Conservation (phyloP, 2,797 vertebrate genomes). For the Clarias pachynema region DNA sequence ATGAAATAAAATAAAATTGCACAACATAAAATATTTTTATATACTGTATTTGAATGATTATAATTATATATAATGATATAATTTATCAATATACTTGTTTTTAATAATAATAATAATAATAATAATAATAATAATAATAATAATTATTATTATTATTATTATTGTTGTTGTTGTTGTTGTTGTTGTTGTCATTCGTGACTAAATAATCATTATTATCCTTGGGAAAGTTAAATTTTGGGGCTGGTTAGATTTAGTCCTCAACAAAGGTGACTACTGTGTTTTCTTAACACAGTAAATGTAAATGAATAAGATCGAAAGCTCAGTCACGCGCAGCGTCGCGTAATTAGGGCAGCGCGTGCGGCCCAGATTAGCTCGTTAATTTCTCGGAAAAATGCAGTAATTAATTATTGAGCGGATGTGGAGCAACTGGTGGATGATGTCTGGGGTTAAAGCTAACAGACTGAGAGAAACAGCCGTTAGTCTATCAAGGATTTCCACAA, state of each 20-base stretch:
- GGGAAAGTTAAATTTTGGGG: background rate
- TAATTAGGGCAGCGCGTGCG: conserved; percentile 96
- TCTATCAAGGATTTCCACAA: conserved; percentile 56
- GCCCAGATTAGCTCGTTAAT: conserved; percentile 97
- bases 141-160: background rate
- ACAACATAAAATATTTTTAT: background rate
- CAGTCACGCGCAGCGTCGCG: conserved; percentile 83
- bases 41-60: background rate
- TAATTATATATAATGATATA: background rate
- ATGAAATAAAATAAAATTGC: background rate
- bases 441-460: conserved; percentile 79
- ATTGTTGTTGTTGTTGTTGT: background rate
- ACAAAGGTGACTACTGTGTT: conserved; percentile 75
- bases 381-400: conserved; percentile 93
- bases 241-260: background rate
- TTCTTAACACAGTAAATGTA: conserved; percentile 90
- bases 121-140: background rate
- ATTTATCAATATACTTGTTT: background rate
- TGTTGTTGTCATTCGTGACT: background rate
- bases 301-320: conserved; percentile 84
- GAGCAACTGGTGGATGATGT: conserved; percentile 80
- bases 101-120: too few species aligned
- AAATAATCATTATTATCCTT: background rate
- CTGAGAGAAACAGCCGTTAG: conserved; percentile 83
- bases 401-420: conserved; percentile 88